Conservation (phyloP, 2,888 invertebrate genomes). For the Zygaena filipendulae region DNA sequence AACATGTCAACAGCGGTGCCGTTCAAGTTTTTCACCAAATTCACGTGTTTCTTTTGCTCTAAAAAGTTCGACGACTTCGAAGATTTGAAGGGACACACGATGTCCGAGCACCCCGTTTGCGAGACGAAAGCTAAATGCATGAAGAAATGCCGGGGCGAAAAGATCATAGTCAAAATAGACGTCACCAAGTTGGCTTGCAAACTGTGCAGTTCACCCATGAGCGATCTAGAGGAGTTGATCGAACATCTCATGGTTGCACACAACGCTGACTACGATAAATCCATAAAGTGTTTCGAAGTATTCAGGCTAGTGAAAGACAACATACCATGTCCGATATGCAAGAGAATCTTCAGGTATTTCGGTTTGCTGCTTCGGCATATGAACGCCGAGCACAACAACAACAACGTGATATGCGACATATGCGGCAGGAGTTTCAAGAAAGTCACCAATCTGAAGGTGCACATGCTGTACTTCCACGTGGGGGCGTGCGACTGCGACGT, state of each 20-base stretch:
- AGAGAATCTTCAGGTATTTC: conserved; percentile 40
- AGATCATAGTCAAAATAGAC: conserved; percentile 45
- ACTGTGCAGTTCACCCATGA: conserved; percentile 28
- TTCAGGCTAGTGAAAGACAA: conserved; percentile 45
- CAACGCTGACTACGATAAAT: conserved; percentile 42
- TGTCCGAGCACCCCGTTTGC: conserved; percentile 38
- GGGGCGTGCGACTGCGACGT: conserved; percentile 41
- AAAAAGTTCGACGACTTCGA: conserved; percentile 44
- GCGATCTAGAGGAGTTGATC: conserved; percentile 33
- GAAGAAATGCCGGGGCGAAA: conserved; percentile 47
- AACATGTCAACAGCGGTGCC: conserved; percentile 55
- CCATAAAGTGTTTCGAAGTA: conserved; percentile 41
- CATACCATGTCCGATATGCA: conserved; percentile 45
- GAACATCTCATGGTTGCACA: conserved; percentile 43
- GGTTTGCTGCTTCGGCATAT: conserved; percentile 43
- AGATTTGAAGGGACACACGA: conserved; percentile 39
- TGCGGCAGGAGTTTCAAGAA: conserved; percentile 48
- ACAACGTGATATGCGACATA: conserved; percentile 50
- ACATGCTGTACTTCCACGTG: conserved; percentile 42
- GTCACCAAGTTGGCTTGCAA: conserved; percentile 39
- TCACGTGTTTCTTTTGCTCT: conserved; percentile 49
- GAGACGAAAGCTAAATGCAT: conserved; percentile 45
- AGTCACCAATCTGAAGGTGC: conserved; percentile 41
- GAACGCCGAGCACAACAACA: conserved; percentile 46
- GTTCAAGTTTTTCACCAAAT: conserved; percentile 49